Base-by-base conservation (phyloP, 2,797 vertebrate species). In the Trematomus bernacchii region DNA sequence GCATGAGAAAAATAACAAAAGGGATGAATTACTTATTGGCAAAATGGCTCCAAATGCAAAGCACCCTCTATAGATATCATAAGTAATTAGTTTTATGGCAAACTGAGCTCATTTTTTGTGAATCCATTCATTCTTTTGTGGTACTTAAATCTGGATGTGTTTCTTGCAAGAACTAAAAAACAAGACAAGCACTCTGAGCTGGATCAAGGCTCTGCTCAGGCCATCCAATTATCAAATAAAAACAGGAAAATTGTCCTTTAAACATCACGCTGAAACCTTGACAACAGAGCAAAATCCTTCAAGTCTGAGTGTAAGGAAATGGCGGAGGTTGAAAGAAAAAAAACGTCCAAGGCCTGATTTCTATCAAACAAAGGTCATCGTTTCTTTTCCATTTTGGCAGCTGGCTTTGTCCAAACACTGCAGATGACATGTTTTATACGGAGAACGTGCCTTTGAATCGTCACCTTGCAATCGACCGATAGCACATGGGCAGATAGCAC, bases 211-310 rank as follows among this genome's bases (percentile, higher is more conserved):
- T 61, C 6, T 23, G 55, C 48, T 61, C 6, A 1, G 51, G 37
- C 57, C 55, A 3, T 74, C 52, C 76, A 77, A 70, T 83, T 64
- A 71, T 66, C 50, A 18, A n/a, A 71, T 40, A 37, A 66, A 73
- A 82, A 80, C 58, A 46, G n/a, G 18, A 27, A 59, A 13, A 63
- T 53, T 80, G 70, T 76, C 69, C 80, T 76, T 76, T 68, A 67
- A 67, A 60, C 16, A 27, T 46, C 27, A 37, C 42, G 3, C 40
- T 23, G 57, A 54, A 71, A 71, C 59, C 77, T 55, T 67, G 63
- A 80, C 52, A 21, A 9, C 47, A 46, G 33, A 63, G 33, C 33
- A 9, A 37, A 9, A 37, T 37, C 33, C 33, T 37, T 27, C 27
- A 58, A 66, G 27, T 53, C 1, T 0, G 23, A 60, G 44, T 51